Evolutionary conservation across 2,113 vertebrate species (phyloP), one percentile per base, ranked within the genome.

Genomic region (Percina caprodes): DNA sequence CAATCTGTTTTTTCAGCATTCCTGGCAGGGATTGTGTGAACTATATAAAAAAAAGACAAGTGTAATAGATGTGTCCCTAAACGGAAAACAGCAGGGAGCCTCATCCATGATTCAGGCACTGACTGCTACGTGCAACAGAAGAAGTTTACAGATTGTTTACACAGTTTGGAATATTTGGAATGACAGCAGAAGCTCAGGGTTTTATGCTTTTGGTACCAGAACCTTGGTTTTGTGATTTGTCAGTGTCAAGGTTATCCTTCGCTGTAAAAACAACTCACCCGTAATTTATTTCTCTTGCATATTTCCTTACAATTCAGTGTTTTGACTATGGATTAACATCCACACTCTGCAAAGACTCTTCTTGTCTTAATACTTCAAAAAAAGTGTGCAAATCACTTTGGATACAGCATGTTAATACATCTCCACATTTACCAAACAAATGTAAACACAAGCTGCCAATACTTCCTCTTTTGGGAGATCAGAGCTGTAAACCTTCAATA

Each of bases 401-500:
- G 54, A 0, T 70, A 0, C 66, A 77, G 51, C 16, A 19, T 59
- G 33, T 67, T 77, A 63, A 80, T 59, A 30, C 70, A 6, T 60
- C 60, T 26, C 26, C 30, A 61, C 33, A 39, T 76, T 69, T 18
- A 19, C 18, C 52, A 79, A 83, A 72, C 51, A 54, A 68, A 58
- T 67, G 45, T 33, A 79, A 82, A 66, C 56, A 76, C 70, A 77
- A 49, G 33, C 65, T 86, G 89, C 76, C 24, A 80, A 23, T 42
- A 45, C 24, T 30, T 55, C 68, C 13, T 69, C 72, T 61, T 24
- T 18, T n/a, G 77, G 59, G n/a, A 65, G 52, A 78, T 70, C 59
- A 3, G 78, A 73, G 72, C 75, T 67, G 30, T 59, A 86, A 87
- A 79, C 69, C 70, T 86, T 74, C 54, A 49, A 67, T 81, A 87